phyloP scores from a whole-genome alignment of 1,140 invertebrate species.

The Plectrocnemia conspersa region DNA sequence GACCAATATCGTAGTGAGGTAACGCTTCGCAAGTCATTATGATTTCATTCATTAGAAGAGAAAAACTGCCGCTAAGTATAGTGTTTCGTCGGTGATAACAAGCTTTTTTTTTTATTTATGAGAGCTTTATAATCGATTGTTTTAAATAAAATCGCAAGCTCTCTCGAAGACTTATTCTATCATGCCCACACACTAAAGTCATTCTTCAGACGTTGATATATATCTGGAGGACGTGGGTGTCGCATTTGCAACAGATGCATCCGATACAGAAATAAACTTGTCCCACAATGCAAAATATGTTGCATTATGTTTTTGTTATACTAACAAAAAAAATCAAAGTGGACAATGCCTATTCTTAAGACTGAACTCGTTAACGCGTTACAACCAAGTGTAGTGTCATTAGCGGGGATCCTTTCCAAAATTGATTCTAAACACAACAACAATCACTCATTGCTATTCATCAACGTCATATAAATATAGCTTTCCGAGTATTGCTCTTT shows the following conservation, averaged over 20 bases:
- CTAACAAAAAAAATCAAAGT: no score
- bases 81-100: not conserved
- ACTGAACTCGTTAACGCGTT: no score
- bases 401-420: no score
- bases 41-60: no score
- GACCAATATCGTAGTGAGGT: slow-evolving; percentile 18
- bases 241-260: slow-evolving; percentile 17
- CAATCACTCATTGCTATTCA: slow-evolving; percentile 5
- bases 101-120: no score
- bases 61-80: not conserved
- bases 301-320: slow-evolving; percentile 14
- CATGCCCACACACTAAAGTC: not conserved
- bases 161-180: no score
- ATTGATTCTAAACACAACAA: no score
- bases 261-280: slow-evolving; percentile 16
- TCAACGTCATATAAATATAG: slow-evolving; percentile 9
- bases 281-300: slow-evolving; percentile 19
- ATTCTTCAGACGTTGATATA: slow-evolving; percentile 4
- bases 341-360: no score
- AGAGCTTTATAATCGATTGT: no score
- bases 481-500: not conserved
- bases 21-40: no score
- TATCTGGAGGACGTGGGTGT: slow-evolving; percentile 8
- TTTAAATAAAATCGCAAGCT: no score
- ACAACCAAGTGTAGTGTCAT: no score